Base-by-base conservation (phyloP, 2,888 invertebrate genomes). In the Dromius quadrimaculatus region DNA sequence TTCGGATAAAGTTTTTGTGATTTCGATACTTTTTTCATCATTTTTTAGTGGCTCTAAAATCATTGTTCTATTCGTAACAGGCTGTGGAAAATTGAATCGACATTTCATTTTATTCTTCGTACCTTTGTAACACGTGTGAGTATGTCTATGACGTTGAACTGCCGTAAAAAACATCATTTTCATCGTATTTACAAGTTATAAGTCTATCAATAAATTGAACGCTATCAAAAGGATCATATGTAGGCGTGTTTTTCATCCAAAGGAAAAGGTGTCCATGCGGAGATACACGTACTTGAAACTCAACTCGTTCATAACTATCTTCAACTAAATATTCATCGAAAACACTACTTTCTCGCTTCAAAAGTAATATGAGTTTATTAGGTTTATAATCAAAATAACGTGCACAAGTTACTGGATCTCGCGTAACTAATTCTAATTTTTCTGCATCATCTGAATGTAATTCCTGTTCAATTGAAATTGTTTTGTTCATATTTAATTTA, bases 201-300 rank as follows among this genome's bases (percentile, higher is more conserved):
- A 73, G 72, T 38, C 17, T 32, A 54, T 75, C 71, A 9, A 74
- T 72, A 54, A 74, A 75, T 23, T 50, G 13, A 17, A 70, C 59
- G 20, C 1, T 17, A 28, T 63, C 45, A n/a, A 13, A 9, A 17
- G 43, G 43, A 63, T 63, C 6, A 66, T 69, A 69, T 36, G 20
- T 2, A 2, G 72, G 74, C 22, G 73, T 69, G 63, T 72, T 57
- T 59, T 68, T 50, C 9, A 72, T 47, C 73, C 71, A 74, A 1
- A 72, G 38, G 57, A 74, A 64, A 8, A 71, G 70, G 17, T 73
- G 73, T 45, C 71, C 72, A 43, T 74, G 15, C n/a, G 72, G 73
- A 17, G 74, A 74, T 2, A 75, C 76, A 41, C 76, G 64, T 28
- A 73, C 68, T 73, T 76, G 77, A 64, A 75, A 75, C 71, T 77